Evolutionary conservation across 2,888 invertebrate genomes (phyloP), one percentile per base, ranked within the genome.

Genomic region (Dryococelus australis): DNA sequence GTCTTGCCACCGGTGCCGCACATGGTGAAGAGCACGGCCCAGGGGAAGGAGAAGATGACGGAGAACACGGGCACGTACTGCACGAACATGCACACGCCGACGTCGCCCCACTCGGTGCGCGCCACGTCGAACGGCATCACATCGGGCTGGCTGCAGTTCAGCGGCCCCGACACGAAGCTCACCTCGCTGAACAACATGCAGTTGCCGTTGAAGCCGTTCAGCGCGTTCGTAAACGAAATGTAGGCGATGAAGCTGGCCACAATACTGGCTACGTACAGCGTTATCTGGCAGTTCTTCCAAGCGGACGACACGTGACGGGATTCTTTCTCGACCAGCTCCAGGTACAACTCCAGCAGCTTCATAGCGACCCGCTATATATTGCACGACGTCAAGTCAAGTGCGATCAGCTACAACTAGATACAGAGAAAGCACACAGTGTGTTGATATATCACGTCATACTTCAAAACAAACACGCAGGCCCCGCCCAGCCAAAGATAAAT

Each of bases 11-110:
- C 83, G 0, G 83, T 83, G 28, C 83, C 83, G 20, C 83, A 83
- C 83, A 83, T 83, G 12, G 83, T 83, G 83, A 83, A 83, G 20
- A 83, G 83, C 35, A 83, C 83, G 43, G 83, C 83, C 83, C 83
- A 83, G 2, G 43, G 83, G 43, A 83, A 83, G 35, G 83, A 28
- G 83, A 83, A 83, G 16, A 83, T 83, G 20, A 43, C 83, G 0
- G 83, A 83, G 83, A 28, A 83, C 83, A 83, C 83, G 16, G 83
- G 83, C 6, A 43, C 83, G 43, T 83, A 83, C 24, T 83, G 83
- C 35, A 28, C 28, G 35, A 83, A 83, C 35, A 43, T 43, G 43
- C 83, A 83, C 83, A 83, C 28, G 43, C 83, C 43, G 0, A 35
- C 20, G 16, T 83, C 43, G 28, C 83, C 83, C 28, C 28, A 83